Evolutionary conservation across 1,140 invertebrate genomes (phyloP).

Genomic region (Littorina saxatilis): DNA sequence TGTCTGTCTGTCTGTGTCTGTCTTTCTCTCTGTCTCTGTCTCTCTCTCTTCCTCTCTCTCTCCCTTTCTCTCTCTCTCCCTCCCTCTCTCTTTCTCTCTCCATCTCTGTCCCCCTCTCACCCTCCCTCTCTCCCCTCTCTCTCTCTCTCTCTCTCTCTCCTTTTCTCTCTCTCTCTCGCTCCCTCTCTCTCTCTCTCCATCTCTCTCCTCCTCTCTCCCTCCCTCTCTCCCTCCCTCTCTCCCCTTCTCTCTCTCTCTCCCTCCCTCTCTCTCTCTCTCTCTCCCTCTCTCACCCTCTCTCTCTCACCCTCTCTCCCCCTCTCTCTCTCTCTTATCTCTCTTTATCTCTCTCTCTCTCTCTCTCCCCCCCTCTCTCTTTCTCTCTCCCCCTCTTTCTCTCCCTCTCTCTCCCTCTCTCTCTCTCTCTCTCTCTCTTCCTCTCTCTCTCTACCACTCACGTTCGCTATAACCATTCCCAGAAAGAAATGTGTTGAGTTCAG

Average conservation of each 20-base stretch:
- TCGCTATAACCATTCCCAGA: too few species aligned
- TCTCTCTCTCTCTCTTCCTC: background rate
- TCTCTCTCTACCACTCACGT: background rate
- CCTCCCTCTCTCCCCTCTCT: background rate
- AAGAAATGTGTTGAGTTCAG: too few species aligned
- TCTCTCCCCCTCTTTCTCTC: background rate
- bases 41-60: slow-evolving; percentile 1
- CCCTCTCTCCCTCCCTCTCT: background rate
- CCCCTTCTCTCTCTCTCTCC: background rate
- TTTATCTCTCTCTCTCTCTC: too few species aligned
- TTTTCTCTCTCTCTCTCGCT: background rate
- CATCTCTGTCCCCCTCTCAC: background rate
- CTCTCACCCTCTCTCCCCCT: background rate
- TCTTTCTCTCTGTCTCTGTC: background rate
- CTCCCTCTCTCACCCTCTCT: slow-evolving; percentile 2
- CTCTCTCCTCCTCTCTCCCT: background rate
- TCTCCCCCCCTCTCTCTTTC: background rate
- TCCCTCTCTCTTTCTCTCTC: slow-evolving; percentile 3
- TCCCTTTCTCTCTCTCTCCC: background rate
- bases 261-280: background rate
- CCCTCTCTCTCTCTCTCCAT: background rate
- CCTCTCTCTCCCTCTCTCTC: background rate
- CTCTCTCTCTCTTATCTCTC: too few species aligned
- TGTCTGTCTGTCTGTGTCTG: background rate
- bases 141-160: background rate